Evolutionary conservation across 2,888 invertebrate species (phyloP).

Genomic region (Ochropleura leucogaster): DNA sequence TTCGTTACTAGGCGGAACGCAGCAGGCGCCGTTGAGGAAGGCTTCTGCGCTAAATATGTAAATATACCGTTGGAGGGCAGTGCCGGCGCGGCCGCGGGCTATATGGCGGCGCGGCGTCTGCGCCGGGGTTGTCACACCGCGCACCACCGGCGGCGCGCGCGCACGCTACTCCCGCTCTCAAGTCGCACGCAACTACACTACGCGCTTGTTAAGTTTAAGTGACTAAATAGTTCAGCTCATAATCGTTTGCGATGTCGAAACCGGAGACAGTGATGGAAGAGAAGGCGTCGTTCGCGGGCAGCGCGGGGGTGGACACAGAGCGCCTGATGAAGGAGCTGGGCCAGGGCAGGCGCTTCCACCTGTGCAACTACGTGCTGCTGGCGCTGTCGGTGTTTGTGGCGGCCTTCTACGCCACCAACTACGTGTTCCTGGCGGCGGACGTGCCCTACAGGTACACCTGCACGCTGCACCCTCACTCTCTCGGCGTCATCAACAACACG

Average conservation of each 20-base stretch:
- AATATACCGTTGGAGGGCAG: constrained; percentile 36
- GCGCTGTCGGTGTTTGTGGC: constrained; percentile 74
- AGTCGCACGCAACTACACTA: background rate
- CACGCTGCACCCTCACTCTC: background rate
- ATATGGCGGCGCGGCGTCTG: constrained; percentile 27
- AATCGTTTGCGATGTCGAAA: constrained; percentile 56
- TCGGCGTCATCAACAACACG: background rate
- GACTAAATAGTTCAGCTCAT: background rate
- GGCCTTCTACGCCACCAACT: constrained; percentile 81
- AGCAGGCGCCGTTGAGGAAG: constrained; percentile 14
- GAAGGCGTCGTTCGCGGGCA: constrained; percentile 35
- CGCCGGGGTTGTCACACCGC: constrained; percentile 30
- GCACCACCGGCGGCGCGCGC: constrained; percentile 43
- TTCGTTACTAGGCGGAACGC: constrained; percentile 12
- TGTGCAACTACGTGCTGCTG: constrained; percentile 78
- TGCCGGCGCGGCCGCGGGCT: constrained; percentile 13
- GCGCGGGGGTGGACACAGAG: constrained; percentile 77
- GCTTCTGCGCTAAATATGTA: constrained; percentile 28
- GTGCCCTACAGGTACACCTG: constrained; percentile 82
- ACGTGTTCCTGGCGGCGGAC: constrained; percentile 84
- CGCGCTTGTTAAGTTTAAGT: constrained; percentile 12
- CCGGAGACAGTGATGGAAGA: constrained; percentile 39
- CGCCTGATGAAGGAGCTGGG: constrained; percentile 84
- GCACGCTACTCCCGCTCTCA: constrained; percentile 18
- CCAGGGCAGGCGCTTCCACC: constrained; percentile 81